These are phyloP conservation scores for Uropetala carovei DNA, from an alignment of 2,888 invertebrate genomes.

Conservation along the genomic window DNA sequence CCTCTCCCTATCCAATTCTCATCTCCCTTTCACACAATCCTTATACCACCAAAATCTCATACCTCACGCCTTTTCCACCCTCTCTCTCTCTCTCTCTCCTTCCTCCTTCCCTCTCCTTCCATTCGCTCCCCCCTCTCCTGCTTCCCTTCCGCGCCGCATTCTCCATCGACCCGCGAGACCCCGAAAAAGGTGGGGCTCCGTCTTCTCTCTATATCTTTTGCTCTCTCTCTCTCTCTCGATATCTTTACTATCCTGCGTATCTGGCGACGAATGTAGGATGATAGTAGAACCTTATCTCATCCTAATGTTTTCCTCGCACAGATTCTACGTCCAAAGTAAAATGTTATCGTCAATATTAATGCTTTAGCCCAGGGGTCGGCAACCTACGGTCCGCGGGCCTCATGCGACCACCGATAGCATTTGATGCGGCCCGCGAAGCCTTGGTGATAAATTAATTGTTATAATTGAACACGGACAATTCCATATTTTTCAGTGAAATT, in stretches of 20 bases:
- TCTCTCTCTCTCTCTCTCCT: not conserved
- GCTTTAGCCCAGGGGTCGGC: no score
- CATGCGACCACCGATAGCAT: no score
- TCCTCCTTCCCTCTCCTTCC: not conserved
- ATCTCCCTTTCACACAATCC: not conserved
- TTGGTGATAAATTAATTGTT: no score
- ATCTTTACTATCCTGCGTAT: no score
- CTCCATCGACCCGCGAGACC: conserved; percentile 16
- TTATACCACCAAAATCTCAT: not conserved
- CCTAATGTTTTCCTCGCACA: not conserved
- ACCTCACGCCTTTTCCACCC: no score
- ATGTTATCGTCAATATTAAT: no score
- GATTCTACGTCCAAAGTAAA: not conserved
- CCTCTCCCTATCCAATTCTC: not conserved
- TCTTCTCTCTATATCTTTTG: no score
- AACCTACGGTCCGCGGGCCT: no score
- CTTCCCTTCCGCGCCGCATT: not conserved
- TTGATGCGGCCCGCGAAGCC: no score
- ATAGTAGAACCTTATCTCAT: not conserved
- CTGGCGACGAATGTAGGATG: not conserved
- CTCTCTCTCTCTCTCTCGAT: not conserved
- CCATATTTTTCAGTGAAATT: no score
- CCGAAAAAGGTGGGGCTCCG: not conserved
- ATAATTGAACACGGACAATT: no score
- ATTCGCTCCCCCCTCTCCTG: not conserved